Evolutionary conservation across 2,797 vertebrate genomes (phyloP).

Genomic region (Anniella stebbinsi): DNA sequence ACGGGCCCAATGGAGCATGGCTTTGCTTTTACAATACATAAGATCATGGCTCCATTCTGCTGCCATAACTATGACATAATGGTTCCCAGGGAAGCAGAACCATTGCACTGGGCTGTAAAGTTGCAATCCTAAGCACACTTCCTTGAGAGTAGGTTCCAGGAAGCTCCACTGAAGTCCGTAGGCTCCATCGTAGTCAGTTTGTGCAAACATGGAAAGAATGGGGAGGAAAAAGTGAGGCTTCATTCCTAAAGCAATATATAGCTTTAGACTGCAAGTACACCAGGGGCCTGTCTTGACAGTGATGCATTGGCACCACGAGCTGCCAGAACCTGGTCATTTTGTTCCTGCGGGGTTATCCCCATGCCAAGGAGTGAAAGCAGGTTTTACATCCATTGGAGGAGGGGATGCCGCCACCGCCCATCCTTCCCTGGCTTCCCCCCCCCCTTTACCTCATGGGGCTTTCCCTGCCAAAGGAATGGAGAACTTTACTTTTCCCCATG

Average conservation of each 20-base stretch:
- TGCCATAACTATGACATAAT: neutral
- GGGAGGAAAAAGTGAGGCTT: neutral
- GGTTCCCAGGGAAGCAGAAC: neutral
- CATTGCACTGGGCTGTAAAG: neutral
- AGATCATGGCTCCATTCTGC: neutral
- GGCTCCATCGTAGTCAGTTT: neutral
- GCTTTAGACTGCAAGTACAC: neutral
- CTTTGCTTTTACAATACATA: neutral
- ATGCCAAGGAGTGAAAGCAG: too few species aligned
- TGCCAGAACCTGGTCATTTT: too few species aligned
- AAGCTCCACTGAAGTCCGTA: neutral
- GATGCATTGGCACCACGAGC: too few species aligned
- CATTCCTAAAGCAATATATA: neutral
- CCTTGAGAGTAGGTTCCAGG: neutral
- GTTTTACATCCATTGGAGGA: too few species aligned
- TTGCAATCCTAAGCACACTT: neutral
- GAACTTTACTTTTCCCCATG: too few species aligned
- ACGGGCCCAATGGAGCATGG: neutral
- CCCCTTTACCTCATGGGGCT: too few species aligned
- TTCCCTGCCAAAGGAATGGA: too few species aligned
- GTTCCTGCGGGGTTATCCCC: too few species aligned
- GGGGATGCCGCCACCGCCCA: too few species aligned
- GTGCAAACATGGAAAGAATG: neutral
- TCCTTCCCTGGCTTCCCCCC: too few species aligned
- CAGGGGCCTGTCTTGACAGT: too few species aligned